These are phyloP conservation scores for Rhynchonycteris naso DNA, from an alignment of 2,797 vertebrate genomes.

Conservation along the genomic window DNA sequence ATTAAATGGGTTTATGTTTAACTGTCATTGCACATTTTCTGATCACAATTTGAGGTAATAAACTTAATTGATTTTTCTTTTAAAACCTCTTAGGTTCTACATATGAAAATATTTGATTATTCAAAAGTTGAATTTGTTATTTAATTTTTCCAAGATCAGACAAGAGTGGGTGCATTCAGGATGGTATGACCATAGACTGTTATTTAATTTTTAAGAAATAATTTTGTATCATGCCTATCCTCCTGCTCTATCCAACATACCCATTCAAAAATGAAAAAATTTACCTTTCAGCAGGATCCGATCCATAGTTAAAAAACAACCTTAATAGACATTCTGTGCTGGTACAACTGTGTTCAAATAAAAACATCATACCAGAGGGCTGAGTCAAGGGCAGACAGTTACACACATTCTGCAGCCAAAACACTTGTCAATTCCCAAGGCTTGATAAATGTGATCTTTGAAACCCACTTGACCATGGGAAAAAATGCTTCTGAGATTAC, in stretches of 20 bases:
- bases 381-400: constrained; percentile 20
- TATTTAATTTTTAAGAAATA: constrained; percentile 27
- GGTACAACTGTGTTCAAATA: background rate
- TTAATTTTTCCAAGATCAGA: constrained; percentile 28
- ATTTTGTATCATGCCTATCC: background rate
- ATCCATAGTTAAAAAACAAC: background rate
- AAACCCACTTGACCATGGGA: background rate
- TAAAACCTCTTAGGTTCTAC: constrained; percentile 7
- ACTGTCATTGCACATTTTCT: background rate
- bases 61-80: background rate
- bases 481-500: constrained; percentile 37
- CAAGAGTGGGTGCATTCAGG: no score
- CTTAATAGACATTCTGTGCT: background rate
- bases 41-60: background rate
- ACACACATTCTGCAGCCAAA: background rate
- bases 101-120: background rate
- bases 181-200: background rate
- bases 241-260: background rate
- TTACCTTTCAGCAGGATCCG: background rate
- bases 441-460: constrained; percentile 22
- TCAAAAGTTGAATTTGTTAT: background rate
- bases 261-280: constrained; percentile 13
- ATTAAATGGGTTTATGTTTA: background rate
- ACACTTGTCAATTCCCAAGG: constrained; percentile 12
- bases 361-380: constrained; percentile 39